Percentiles rank a stretch among this genome's conserved stretches.
These are phyloP conservation scores for Molanna angustata DNA, from an alignment of 2,888 invertebrate species.

Conservation along the genomic window DNA sequence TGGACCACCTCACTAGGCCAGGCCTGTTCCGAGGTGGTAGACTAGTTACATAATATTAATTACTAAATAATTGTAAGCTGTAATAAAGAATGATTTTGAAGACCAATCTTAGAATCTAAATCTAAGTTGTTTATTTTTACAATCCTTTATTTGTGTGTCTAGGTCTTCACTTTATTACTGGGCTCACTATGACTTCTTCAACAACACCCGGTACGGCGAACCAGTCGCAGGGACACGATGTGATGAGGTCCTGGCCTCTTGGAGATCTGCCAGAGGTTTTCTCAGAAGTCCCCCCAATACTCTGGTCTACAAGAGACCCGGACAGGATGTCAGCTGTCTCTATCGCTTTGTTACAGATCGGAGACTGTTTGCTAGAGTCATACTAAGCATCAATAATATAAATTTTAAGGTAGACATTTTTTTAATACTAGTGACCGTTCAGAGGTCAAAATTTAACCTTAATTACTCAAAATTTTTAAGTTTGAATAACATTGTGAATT, in stretches of 20 bases:
- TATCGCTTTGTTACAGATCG: constrained; percentile 84
- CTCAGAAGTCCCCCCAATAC: constrained; percentile 84
- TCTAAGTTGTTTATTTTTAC: too few species aligned
- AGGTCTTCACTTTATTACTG: constrained; percentile 90
- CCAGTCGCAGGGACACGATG: constrained; percentile 78
- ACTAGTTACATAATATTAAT: too few species aligned
- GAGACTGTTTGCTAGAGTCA: constrained; percentile 76
- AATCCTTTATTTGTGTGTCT: too few species aligned
- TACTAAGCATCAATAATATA: constrained; percentile 73
- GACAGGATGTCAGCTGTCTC: constrained; percentile 74
- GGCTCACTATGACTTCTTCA: constrained; percentile 94
- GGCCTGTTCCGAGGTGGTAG: too few species aligned
- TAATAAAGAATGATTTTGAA: too few species aligned
- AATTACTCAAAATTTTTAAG: too few species aligned
- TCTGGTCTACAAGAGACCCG: constrained; percentile 76
- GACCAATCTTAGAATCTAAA: too few species aligned
- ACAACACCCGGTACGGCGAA: constrained; percentile 83
- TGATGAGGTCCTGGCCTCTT: constrained; percentile 84
- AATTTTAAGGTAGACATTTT: constrained; percentile 65
- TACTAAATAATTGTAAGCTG: too few species aligned
- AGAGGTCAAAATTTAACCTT: too few species aligned
- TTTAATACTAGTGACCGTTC: neutral
- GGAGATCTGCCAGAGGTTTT: constrained; percentile 73
- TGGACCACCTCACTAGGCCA: too few species aligned
- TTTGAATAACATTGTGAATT: too few species aligned